A percentile compares a stretch with the other conserved stretches of the same genome.
phyloP scores from a whole-genome alignment of 2,113 vertebrate species.

The Nyctereutes procyonoides region DNA sequence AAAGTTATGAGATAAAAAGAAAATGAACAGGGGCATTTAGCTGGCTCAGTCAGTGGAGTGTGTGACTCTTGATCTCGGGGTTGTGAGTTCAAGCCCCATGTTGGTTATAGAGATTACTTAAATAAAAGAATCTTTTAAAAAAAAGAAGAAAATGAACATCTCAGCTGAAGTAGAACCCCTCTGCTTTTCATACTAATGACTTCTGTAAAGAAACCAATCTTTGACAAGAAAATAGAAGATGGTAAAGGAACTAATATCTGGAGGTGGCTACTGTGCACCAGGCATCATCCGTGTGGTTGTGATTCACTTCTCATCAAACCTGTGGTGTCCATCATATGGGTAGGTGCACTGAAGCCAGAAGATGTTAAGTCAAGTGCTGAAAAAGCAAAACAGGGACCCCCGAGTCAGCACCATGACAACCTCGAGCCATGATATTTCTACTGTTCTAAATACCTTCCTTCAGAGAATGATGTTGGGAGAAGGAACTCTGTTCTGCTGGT shows the following conservation, averaged over 20 bases:
- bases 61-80: not conserved
- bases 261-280: not conserved
- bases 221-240: not conserved
- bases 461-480: not conserved
- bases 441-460: not conserved
- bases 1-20: not conserved
- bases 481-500: not conserved
- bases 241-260: not conserved
- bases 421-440: not conserved
- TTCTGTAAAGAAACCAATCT: not conserved
- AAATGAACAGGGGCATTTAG: not conserved
- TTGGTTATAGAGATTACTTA: not conserved
- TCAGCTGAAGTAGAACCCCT: not conserved
- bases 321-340: rapidly evolving
- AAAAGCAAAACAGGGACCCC: not conserved
- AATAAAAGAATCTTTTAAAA: not conserved
- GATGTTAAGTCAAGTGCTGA: rapidly evolving
- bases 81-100: not conserved
- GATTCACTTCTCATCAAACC: not conserved
- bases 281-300: not conserved
- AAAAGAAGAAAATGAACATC: not conserved
- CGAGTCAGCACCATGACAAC: too few species aligned
- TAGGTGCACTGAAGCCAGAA: too few species aligned
- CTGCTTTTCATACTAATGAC: not conserved
- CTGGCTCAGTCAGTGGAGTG: not conserved